Conservation (phyloP, 2,113 vertebrate genomes). For the Tragulus kanchil region DNA sequence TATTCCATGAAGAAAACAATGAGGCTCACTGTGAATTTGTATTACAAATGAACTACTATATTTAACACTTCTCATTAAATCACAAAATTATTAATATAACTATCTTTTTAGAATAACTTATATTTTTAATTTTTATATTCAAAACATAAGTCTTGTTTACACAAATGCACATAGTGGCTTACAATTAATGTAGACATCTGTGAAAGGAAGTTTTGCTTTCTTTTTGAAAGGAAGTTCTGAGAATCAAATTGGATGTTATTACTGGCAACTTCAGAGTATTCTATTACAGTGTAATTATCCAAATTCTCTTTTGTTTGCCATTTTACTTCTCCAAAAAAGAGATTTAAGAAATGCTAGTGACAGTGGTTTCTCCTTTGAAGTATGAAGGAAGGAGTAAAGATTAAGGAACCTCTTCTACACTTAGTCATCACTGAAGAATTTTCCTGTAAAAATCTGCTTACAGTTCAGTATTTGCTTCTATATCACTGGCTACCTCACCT, state of each 20-base stretch:
- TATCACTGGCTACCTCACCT: background rate
- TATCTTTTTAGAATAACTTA: background rate
- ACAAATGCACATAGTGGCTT: background rate
- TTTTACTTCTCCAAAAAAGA: background rate
- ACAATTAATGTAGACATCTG: background rate
- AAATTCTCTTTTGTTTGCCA: background rate
- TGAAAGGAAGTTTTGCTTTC: constrained; percentile 2
- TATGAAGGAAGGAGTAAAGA: background rate
- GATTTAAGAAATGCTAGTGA: background rate
- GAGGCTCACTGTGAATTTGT: background rate
- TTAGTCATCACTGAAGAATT: background rate
- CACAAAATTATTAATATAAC: background rate
- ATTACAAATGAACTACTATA: background rate
- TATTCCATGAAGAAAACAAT: background rate
- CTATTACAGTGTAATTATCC: background rate
- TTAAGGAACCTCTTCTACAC: background rate
- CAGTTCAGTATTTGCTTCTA: background rate
- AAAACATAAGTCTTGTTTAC: background rate
- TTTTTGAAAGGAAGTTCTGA: constrained; percentile 12
- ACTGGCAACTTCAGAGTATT: background rate
- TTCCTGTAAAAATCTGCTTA: background rate
- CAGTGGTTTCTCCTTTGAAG: background rate
- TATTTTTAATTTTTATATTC: background rate
- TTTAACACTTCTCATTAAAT: constrained; percentile 7
- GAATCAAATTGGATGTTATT: background rate